Base-by-base conservation (phyloP, 1,140 invertebrate genomes). In the Calephelis virginiensis region DNA sequence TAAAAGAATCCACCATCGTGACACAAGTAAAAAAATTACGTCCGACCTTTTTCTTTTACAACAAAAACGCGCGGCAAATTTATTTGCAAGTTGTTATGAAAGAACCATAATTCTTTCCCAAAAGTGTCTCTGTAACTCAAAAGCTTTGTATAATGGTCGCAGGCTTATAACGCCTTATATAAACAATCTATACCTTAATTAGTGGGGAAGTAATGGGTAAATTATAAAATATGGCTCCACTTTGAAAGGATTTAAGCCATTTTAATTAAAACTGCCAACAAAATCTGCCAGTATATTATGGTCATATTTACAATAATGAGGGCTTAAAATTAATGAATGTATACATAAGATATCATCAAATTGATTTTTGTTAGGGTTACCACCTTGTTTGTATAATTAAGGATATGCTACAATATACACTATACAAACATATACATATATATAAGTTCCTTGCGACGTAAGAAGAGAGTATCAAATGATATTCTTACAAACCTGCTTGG, bases 251-350 rank as follows among this genome's bases (percentile, higher is more conserved):
- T n/a, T 56, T 56, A 28, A 56, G 8, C 11, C 10, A 56, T 37
- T 56, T 56, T 56, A 56, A 56, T 56, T 56, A 56, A 56, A 38
- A 56, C 53, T 56, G 17, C 17, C 53, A 56, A 28, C 53, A 56
- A 37, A 56, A 56, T 37, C 28, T 28, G 53, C 12, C 14, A 37
- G 12, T 17, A 11, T 17, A 56, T 56, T 28, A 10, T 37, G 17
- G 28, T 43, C 8, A 43, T 43, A 43, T 43, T 43, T 43, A 43
- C 8, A 43, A 43, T 43, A 43, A 43, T 43, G 40, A 43, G 40
- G 7, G 53, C 17, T 56, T 56, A 56, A 37, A 12, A 56, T 12
- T 56, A 28, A 56, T n/a, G 7, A 56, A 56, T 56, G 53, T 38
- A 12, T 56, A 4, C 12, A 12, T 28, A 28, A 12, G 10, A 28